Base-by-base conservation (phyloP, 2,113 vertebrate genomes). In the Micromys minutus region DNA sequence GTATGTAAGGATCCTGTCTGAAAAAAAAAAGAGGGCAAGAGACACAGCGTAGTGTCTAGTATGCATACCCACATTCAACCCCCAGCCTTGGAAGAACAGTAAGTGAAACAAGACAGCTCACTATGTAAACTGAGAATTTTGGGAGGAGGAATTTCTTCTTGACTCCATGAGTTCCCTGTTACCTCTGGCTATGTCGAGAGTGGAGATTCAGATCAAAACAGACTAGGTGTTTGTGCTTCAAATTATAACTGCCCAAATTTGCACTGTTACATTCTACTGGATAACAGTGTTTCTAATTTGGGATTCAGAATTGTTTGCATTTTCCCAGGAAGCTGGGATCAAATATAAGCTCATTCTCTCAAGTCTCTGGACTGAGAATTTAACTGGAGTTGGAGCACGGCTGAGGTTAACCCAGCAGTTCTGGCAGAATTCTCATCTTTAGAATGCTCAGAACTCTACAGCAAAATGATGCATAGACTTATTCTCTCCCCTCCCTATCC, bases 301-400 rank as follows among this genome's bases (percentile, higher is more conserved):
- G 50, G 72, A 63, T 93, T 91, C 50, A 84, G 4, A 61, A 84
- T 87, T 94, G n/a, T 45, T 91, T 79, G 29, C 22, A 74, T 89
- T 42, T 36, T 75, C 47, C 61, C 93, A 89, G 45, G 61, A 96
- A 72, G 17, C 65, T 5, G 52, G 22, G 81, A 81, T 21, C 36
- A 96, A 95, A 90, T 52, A 5, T 15, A 94, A 93, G 77, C 81
- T 11, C 83, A 31, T 77, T 72, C 26, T 74, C n/a, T 77, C 47
- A 86, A 65, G 6, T 88, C 57, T 74, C 5, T 89, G 79, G 77
- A 95, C 12, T 2, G 47, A 42, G 83, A 91, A 94, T 91, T 92
- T 94, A 81, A 59, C 4, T 59, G 22, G 24, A n/a, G 16, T 93
- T 79, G n/a, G 42, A 69, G 61, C 13, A 76, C 50, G 42, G n/a